A percentile compares a stretch with the other conserved stretches of the same genome.
phyloP scores from a whole-genome alignment of 2,797 vertebrate species.

The Enteromius radiatus region DNA sequence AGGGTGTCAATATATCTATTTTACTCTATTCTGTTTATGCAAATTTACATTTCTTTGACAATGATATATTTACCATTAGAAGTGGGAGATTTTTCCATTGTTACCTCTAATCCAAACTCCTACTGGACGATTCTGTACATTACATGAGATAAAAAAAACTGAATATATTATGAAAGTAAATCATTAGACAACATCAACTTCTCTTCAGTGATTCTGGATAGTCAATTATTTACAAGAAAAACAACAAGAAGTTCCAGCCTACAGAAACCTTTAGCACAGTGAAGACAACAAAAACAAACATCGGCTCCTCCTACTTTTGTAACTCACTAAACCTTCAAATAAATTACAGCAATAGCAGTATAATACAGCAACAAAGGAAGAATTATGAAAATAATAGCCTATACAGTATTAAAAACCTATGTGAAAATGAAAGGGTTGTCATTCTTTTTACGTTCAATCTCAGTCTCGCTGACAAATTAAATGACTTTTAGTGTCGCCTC shows the following conservation, averaged over 20 bases:
- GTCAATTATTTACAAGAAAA: not conserved
- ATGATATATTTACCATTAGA: not conserved
- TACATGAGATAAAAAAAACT: not conserved
- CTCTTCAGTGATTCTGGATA: not conserved
- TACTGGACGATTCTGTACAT: not conserved
- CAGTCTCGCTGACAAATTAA: not conserved
- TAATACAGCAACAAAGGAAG: not conserved
- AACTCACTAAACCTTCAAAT: not conserved
- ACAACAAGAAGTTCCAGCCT: not conserved
- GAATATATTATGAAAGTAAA: not conserved
- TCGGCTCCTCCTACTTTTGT: not conserved
- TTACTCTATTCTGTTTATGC: not conserved
- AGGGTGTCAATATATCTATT: not conserved
- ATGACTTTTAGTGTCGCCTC: not conserved
- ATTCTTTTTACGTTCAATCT: not conserved
- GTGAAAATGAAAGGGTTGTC: not conserved
- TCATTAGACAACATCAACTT: not conserved
- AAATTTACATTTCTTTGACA: not conserved
- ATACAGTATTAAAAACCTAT: not conserved
- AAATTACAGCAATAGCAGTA: not conserved
- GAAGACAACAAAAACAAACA: not conserved
- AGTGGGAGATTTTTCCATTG: constrained; percentile 4
- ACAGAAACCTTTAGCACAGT: not conserved
- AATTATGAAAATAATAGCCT: not conserved
- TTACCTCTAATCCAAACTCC: not conserved